Base-by-base conservation (phyloP, 2,888 invertebrate genomes). In the Embidobia sp. region DNA sequence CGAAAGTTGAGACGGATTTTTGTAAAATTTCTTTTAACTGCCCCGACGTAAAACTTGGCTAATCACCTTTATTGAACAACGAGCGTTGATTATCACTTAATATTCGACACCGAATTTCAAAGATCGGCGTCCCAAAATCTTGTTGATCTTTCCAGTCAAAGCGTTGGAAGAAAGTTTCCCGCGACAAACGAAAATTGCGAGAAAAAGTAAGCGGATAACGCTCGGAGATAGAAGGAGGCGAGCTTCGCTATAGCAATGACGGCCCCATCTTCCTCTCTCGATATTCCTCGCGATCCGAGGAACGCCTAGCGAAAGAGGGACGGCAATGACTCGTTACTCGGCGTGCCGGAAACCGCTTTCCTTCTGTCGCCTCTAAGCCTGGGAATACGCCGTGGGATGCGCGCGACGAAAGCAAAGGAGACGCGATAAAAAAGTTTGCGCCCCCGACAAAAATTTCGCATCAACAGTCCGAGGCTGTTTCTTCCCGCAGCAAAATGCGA, bases 311-410 rank as follows among this genome's bases (percentile, higher is more conserved):
- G 49, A 64, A 37, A 61, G 40, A 57, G 73, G 79, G 79, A 80
- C 83, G 86, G 86, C 86, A 86, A 85, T 86, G 85, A 86, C 85
- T 87, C 87, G 86, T 87, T 87, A 85, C 81, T 81, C 80, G 79
- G 81, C 81, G 84, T 81, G 83, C 86, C 85, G 87, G 86, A 86
- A 87, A 85, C 86, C 84, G 78, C 81, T 82, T 81, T 79, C 83
- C 80, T 77, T 74, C 70, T 77, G 69, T 26, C 63, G 53, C 48
- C 61, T 61, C 46, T 35, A 63, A 75, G 59, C 63, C 66, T 46
- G 64, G 16, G 59, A 40, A 57, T 64, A 53, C 49, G 57, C 57
- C 33, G 46, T 22, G 57, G n/a, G 42, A 35, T 55, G 44, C 49
- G 22, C 63, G 40, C 27, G 51, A 27, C 44, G 40, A 27, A 66